A percentile compares a stretch with the other conserved stretches of the same genome.
These are phyloP conservation scores for Drosophila paramelanica DNA, from an alignment of 2,888 invertebrate species.

Conservation along the genomic window DNA sequence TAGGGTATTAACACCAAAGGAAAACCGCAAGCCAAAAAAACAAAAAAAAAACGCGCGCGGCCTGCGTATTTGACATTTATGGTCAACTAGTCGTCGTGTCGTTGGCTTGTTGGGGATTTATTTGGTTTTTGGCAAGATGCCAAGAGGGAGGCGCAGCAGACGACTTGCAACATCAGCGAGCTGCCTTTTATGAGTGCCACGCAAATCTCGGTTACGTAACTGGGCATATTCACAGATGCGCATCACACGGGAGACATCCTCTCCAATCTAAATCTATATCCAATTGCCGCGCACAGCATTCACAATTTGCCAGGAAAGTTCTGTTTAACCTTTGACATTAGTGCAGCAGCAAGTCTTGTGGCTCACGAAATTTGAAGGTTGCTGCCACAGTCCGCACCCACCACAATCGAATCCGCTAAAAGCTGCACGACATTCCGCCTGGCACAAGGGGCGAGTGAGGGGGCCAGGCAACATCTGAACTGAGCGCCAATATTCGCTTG, in stretches of 20 bases:
- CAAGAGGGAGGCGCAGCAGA: constrained; percentile 1
- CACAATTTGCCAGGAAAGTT: constrained; percentile 62
- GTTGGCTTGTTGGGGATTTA: constrained; percentile 29
- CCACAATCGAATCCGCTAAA: constrained; percentile 17
- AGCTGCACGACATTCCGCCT: constrained; percentile 61
- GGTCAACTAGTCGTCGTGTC: constrained; percentile 44
- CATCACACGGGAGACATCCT: constrained; percentile 9
- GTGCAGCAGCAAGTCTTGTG: constrained; percentile 7
- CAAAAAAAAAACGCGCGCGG: constrained; percentile 29
- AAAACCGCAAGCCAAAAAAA: constrained; percentile 40
- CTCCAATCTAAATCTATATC: constrained; percentile 5
- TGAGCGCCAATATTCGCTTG: constrained; percentile 43
- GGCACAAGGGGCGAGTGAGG: constrained; percentile 29
- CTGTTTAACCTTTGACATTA: constrained; percentile 73
- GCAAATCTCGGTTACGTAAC: constrained; percentile 33
- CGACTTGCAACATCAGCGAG: constrained; percentile 33
- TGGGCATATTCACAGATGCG: constrained; percentile 14
- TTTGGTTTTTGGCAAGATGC: constrained; percentile 19
- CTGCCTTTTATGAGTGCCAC: constrained; percentile 34
- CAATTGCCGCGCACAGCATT: neutral
- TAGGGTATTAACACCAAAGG: constrained; percentile 1
- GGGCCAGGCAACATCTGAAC: constrained; percentile 17
- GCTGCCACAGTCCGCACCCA: constrained; percentile 53
- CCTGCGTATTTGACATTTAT: constrained; percentile 52
- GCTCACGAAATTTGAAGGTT: constrained; percentile 69